Evolutionary conservation across 2,113 vertebrate species (phyloP).

Genomic region (Marcusenius ussheri): DNA sequence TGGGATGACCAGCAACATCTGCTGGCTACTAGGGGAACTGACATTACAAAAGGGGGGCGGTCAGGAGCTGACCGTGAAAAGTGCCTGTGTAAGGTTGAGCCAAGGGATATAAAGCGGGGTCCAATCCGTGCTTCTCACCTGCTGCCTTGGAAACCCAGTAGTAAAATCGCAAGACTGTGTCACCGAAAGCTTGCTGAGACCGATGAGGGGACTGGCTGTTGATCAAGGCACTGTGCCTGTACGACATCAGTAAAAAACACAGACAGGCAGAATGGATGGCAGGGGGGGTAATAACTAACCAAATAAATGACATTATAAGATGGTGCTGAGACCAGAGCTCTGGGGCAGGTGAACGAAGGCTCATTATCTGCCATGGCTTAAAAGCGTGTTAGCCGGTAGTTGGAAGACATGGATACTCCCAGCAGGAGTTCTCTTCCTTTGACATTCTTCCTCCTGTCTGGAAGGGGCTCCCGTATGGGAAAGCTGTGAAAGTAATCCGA

Average conservation of each 20-base stretch:
- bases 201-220: neutral
- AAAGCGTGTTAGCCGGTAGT: constrained; percentile 18
- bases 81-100: constrained; percentile 32
- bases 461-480: constrained; percentile 6
- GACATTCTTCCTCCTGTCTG: constrained; percentile 17
- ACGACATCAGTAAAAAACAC: neutral
- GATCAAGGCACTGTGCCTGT: neutral
- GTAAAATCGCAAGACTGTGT: neutral
- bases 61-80: neutral
- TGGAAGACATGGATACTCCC: constrained; percentile 30
- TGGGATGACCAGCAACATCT: neutral
- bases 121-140: constrained; percentile 25
- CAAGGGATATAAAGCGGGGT: constrained; percentile 32
- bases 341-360: neutral
- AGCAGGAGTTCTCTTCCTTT: constrained; percentile 8
- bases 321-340: neutral
- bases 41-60: neutral
- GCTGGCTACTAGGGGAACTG: neutral
- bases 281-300: neutral
- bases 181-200: neutral
- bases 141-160: constrained; percentile 11
- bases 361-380: constrained; percentile 5
- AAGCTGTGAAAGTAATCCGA: constrained; percentile 26
- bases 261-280: neutral
- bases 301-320: constrained; percentile 8